Base-by-base conservation (phyloP, 2,888 invertebrate genomes). In the Artemia sinica region DNA sequence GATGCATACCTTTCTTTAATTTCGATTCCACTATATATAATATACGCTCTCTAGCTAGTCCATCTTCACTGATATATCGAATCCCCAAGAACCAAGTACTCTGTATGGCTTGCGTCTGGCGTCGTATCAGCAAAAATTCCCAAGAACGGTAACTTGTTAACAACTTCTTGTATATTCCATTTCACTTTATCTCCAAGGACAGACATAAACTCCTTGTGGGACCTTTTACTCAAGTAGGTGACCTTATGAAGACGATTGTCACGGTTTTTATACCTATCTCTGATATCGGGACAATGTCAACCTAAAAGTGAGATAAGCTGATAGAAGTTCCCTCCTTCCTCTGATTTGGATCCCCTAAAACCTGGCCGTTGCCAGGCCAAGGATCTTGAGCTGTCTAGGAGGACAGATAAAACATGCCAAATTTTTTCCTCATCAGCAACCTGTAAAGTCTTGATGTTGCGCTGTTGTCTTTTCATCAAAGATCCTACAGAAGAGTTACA, bases 101-200 rank as follows among this genome's bases (percentile, higher is more conserved):
- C 67, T 49, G 28, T n/a, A 49, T 67, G 67, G 49, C 67, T 58
- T n/a, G n/a, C n/a, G 2, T 52, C 52, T 52, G 52, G 58, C 14
- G 58, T 8, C 8, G 58, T 58, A 58, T 67, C 49, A 13, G 28
- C 41, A 48, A 67, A 67, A 8, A 67, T 49, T 49, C 67, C 67
- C 13, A 49, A 67, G 8, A 12, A 67, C 18, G 41, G 12, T 12
- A 49, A 48, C 49, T 13, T 14, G 49, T 50, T 48, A 48, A 49
- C 51, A 28, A 13, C 9, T 8, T 67, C 49, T n/a, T n/a, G 7
- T 58, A 67, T 67, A 13, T 67, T 67, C 28, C 13, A 48, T 14
- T 67, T 67, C 13, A 48, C 49, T 67, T 49, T 18, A 18, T 67
- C 67, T 49, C 67, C 49, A 48, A 67, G 49, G 49, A 67, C 50